Evolutionary conservation across 2,113 vertebrate species (phyloP).

Genomic region (Cyprinodon tularosa): DNA sequence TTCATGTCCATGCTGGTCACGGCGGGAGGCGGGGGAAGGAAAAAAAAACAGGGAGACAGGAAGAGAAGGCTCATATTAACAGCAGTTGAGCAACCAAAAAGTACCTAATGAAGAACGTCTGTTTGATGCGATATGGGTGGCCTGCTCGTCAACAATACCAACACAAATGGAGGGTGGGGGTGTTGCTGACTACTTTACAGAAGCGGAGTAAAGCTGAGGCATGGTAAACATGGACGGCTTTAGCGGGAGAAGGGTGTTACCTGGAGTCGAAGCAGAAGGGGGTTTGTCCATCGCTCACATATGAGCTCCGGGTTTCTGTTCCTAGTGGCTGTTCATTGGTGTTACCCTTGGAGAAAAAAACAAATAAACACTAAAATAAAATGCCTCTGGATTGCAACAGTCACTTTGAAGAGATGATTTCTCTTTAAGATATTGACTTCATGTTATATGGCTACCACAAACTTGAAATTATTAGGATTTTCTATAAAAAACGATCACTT

Average conservation of each 20-base stretch:
- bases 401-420: not conserved
- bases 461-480: not conserved
- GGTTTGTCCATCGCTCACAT: constrained; percentile 84
- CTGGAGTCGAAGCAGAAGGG: constrained; percentile 97
- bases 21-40: not conserved
- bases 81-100: constrained; percentile 33
- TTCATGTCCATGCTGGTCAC: constrained; percentile 88
- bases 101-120: constrained; percentile 69
- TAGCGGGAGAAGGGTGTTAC: constrained; percentile 74
- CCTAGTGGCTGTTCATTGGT: constrained; percentile 76
- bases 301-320: constrained; percentile 79
- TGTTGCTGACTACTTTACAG: constrained; percentile 56
- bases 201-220: constrained; percentile 39
- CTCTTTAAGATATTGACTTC: not conserved
- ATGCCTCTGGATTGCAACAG: not conserved
- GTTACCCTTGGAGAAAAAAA: constrained; percentile 49
- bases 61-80: constrained; percentile 35
- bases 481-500: not conserved
- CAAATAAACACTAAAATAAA: not conserved
- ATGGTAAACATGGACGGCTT: constrained; percentile 18
- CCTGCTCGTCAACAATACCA: constrained; percentile 42
- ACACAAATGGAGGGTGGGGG: constrained; percentile 22
- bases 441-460: not conserved
- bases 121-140: constrained; percentile 75
- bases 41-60: not conserved